phyloP scores from a whole-genome alignment of 2,113 vertebrate genomes.

The Gorilla gorilla region DNA sequence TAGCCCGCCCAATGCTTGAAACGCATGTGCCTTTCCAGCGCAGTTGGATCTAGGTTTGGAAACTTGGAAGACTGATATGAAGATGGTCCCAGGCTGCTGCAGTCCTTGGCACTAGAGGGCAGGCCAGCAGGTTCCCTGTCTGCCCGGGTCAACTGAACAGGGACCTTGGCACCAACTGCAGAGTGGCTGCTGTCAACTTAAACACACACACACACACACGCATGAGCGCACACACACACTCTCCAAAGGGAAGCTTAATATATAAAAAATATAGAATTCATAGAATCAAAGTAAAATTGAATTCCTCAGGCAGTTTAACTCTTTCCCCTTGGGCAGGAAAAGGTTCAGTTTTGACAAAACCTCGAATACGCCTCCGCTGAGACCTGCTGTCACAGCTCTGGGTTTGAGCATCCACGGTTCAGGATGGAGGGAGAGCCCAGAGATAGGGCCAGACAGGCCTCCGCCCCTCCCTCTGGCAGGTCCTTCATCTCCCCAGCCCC shows the following conservation, averaged over 20 bases:
- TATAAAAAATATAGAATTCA: neutral
- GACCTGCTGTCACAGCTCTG: too few relatives aligned
- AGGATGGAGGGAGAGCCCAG: neutral
- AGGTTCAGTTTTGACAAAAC: neutral
- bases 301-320: neutral
- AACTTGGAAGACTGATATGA: neutral
- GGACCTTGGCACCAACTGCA: neutral
- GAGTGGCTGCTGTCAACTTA: neutral
- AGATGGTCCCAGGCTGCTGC: neutral
- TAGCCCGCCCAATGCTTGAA: too few relatives aligned
- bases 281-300: neutral
- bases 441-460: neutral
- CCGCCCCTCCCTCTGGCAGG: too few relatives aligned
- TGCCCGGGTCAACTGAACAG: accelerated
- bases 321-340: neutral
- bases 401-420: accelerated
- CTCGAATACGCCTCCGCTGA: accelerated
- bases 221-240: too few relatives aligned
- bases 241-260: neutral
- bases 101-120: neutral
- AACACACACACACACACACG: neutral
- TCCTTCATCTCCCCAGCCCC: neutral
- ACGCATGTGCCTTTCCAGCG: neutral
- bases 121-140: neutral
- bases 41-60: neutral